phyloP scores from a whole-genome alignment of 2,113 vertebrate species.

The Ictalurus furcatus region DNA sequence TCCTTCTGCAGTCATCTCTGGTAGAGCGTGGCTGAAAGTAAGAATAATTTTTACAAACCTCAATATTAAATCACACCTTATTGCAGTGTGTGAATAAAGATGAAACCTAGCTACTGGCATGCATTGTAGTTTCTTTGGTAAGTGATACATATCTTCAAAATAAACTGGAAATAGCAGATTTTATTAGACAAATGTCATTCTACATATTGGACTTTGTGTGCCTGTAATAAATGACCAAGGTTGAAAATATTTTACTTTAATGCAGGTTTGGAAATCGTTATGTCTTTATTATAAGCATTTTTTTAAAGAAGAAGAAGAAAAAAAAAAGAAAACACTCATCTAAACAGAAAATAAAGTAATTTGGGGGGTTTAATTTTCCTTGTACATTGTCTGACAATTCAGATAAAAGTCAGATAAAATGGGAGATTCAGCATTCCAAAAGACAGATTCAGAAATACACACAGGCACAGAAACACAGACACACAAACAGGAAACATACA shows the following conservation, averaged over 20 bases:
- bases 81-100: not conserved
- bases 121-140: not conserved
- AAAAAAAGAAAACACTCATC: slow-evolving; percentile 36
- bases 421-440: slow-evolving; percentile 65
- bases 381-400: slow-evolving; percentile 52
- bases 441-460: slow-evolving; percentile 60
- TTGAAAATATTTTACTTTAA: slow-evolving; percentile 56
- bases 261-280: slow-evolving; percentile 52
- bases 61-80: not conserved
- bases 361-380: slow-evolving; percentile 32
- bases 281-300: slow-evolving; percentile 37
- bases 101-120: not conserved
- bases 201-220: not conserved
- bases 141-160: not conserved
- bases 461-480: slow-evolving; percentile 64
- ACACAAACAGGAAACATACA: slow-evolving; percentile 64
- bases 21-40: not conserved
- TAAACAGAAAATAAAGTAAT: slow-evolving; percentile 57
- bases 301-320: not conserved
- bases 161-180: not conserved
- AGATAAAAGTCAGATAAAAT: slow-evolving; percentile 50
- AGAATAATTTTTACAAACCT: not conserved
- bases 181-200: not conserved
- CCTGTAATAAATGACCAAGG: slow-evolving; percentile 33
- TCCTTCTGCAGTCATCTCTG: not conserved